A percentile compares a stretch with the other conserved stretches of the same genome.
phyloP scores from a whole-genome alignment of 2,888 invertebrate genomes.

The Netelia inedita region DNA sequence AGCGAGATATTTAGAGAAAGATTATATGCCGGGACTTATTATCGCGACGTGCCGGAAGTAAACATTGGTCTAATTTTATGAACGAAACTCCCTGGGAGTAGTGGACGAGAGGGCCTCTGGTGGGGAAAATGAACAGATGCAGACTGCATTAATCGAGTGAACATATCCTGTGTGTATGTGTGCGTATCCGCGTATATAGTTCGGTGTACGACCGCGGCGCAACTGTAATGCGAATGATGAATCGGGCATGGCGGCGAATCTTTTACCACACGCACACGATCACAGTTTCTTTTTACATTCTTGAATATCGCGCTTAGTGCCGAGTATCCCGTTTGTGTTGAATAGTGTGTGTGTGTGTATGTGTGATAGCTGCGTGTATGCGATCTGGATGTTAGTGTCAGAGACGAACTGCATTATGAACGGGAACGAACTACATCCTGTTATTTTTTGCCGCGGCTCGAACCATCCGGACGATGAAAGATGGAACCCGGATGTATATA shows the following conservation, averaged over 20 bases:
- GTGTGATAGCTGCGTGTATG: neutral
- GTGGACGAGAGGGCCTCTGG: slow-evolving; percentile 35
- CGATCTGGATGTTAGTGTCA: slow-evolving; percentile 12
- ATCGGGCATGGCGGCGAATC: slow-evolving; percentile 65
- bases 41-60: slow-evolving; percentile 74
- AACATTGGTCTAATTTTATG: slow-evolving; percentile 79
- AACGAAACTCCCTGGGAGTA: slow-evolving; percentile 69
- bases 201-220: slow-evolving; percentile 28
- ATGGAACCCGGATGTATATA: slow-evolving; percentile 53
- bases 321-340: neutral
- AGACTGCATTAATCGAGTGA: slow-evolving; percentile 67
- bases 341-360: neutral
- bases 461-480: slow-evolving; percentile 50
- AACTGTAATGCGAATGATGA: slow-evolving; percentile 60
- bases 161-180: neutral
- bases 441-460: slow-evolving; percentile 51
- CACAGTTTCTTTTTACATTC: slow-evolving; percentile 37
- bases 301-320: slow-evolving; percentile 16
- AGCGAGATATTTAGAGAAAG: slow-evolving; percentile 27
- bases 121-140: slow-evolving; percentile 68
- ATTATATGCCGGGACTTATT: slow-evolving; percentile 55
- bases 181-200: neutral
- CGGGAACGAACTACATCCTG: slow-evolving; percentile 75
- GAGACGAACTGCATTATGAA: slow-evolving; percentile 47
- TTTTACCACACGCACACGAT: slow-evolving; percentile 30